These are phyloP conservation scores for Embidobia sp. DNA, from an alignment of 2,888 invertebrate species.

Conservation along the genomic window DNA sequence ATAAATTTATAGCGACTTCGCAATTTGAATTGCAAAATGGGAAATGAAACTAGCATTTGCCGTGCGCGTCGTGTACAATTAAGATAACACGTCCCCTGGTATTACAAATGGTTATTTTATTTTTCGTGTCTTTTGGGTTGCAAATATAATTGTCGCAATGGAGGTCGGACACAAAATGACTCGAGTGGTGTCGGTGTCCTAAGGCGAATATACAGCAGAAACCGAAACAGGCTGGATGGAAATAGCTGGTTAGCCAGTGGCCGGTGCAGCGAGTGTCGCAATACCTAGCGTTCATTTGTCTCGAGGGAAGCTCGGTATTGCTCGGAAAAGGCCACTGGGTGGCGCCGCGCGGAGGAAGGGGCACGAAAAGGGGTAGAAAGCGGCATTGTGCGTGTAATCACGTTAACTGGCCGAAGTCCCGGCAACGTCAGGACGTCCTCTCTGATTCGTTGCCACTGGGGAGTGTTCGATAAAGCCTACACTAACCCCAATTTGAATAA, in stretches of 20 bases:
- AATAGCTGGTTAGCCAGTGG: constrained; percentile 72
- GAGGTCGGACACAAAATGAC: constrained; percentile 64
- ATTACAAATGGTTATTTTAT: constrained; percentile 63
- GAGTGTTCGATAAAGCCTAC: constrained; percentile 64
- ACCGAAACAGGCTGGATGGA: constrained; percentile 73
- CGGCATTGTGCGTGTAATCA: constrained; percentile 76
- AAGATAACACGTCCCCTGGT: constrained; percentile 58
- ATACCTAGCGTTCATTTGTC: constrained; percentile 75
- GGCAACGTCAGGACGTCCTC: constrained; percentile 65
- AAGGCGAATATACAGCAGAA: constrained; percentile 75
- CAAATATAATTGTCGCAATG: constrained; percentile 64
- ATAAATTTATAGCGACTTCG: constrained; percentile 49
- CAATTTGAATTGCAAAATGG: constrained; percentile 56
- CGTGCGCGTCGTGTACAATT: constrained; percentile 54
- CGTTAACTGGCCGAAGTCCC: constrained; percentile 73
- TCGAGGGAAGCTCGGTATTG: constrained; percentile 66
- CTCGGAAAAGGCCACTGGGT: constrained; percentile 66
- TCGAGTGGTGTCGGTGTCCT: constrained; percentile 66
- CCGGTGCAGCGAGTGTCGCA: constrained; percentile 66
- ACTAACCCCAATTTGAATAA: constrained; percentile 71
- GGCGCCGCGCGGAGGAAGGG: constrained; percentile 64
- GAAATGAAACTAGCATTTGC: constrained; percentile 46
- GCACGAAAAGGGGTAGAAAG: constrained; percentile 71
- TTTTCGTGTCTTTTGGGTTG: constrained; percentile 56
- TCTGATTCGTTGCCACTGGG: constrained; percentile 64